Percentiles rank a stretch among this genome's conserved stretches.
Evolutionary conservation across 2,113 vertebrate genomes (phyloP).

Genomic region (Dromiciops gliroides): DNA sequence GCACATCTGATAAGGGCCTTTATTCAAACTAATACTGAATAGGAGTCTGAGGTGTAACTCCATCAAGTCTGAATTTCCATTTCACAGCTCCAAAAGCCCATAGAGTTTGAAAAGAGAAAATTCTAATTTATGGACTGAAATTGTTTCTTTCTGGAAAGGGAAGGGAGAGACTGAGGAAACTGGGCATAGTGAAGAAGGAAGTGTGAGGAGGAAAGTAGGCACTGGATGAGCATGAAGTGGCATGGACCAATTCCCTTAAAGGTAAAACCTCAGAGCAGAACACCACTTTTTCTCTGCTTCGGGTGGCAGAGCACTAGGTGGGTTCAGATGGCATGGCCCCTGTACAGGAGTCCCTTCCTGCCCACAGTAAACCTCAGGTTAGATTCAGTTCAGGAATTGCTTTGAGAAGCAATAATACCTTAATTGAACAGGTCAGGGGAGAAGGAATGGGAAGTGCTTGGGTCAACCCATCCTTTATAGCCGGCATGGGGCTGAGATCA

Average conservation of each 20-base stretch:
- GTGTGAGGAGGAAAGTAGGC: not conserved
- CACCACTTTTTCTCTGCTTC: not conserved
- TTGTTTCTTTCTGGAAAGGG: slow-evolving; percentile 20
- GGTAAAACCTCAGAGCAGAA: not conserved
- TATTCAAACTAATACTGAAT: not conserved
- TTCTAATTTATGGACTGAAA: not conserved
- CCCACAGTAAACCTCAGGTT: not conserved
- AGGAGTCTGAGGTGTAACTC: not conserved
- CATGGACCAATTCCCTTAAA: not conserved
- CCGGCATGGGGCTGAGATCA: not conserved
- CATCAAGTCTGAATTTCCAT: not conserved
- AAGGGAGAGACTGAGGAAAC: slow-evolving; percentile 31
- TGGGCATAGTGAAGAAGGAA: not conserved
- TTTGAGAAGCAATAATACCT: not conserved
- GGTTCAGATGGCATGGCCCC: not conserved
- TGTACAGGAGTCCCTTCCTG: not conserved
- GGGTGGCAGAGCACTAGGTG: not conserved
- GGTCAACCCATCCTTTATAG: not conserved
- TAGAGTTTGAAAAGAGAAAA: not conserved
- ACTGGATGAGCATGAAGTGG: not conserved
- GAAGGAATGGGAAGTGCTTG: not conserved
- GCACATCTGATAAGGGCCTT: not conserved
- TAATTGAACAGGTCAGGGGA: not conserved
- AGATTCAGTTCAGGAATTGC: not conserved
- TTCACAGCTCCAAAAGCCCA: not conserved